Base-by-base conservation (phyloP, 1,140 invertebrate species). In the Drosophila teissieri region DNA sequence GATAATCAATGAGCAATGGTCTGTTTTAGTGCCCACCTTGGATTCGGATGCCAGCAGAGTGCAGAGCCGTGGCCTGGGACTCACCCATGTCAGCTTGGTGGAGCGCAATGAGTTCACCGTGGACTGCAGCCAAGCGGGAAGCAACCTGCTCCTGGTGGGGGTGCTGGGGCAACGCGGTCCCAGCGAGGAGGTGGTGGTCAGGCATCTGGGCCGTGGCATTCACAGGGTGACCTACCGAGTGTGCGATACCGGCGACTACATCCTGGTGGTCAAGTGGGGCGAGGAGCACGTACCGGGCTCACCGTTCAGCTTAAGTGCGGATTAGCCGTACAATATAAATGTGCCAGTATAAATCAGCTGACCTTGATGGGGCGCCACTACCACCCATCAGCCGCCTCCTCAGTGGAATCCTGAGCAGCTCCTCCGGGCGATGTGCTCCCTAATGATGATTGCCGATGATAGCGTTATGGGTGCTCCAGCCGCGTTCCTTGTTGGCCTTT, bases 201-300 rank as follows among this genome's bases (percentile, higher is more conserved):
- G 97, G 91, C 97, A 98, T 91, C 93, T 95, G 70, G 97, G 97
- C 6, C 94, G 95, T 19, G 96, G 97, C 80, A 94, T 96, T 67
- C 98, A 97, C 92, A 94, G 95, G 78, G 95, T 96, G 7, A 95
- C 94, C 65, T 95, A 96, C 70, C 83, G 95, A 60, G 95, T 96
- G 10, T 94, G 96, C 76, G 97, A 98, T 78, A 93, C 95, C 69
- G 97, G 97, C 15, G 96, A 97, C 77, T 97, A 98, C 92, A 94
- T 97, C 70, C 93, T 98, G 17, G 95, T 97, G 51, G 95, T 97
- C 27, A 98, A 97, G 92, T 98, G 97, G 96, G 97, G 97, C 37
- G 97, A 98, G 61, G 95, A 98, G 45, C 96, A 98, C 92, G 97
- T 98, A 91, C 96, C 97, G 34, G 97, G 97, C 68, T 97, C 96